Evolutionary conservation across 2,888 invertebrate species (phyloP), one percentile per base, ranked within the genome.

Genomic region (Copidosoma aretas): DNA sequence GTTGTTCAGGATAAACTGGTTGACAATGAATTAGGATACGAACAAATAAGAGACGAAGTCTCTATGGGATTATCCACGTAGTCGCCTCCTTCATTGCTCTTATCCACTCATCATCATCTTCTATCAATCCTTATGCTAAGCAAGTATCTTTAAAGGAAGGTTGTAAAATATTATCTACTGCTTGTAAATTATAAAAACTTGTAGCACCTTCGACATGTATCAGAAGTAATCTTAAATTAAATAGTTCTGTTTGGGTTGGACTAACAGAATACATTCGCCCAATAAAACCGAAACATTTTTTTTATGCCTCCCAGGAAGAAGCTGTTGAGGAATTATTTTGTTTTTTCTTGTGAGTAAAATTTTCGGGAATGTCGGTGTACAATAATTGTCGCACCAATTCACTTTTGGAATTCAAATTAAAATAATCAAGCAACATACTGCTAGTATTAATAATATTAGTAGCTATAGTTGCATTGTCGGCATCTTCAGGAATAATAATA

Each of bases 141-240:
- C 60, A 66, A n/a, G 70, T 19, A 5, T 65, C 64, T 19, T 60
- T 22, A 51, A 70, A 72, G 8, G 75, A 78, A 1, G 60, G 39
- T 65, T 73, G 73, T 12, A 73, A 51, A 25, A 60, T 63, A 32
- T 75, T 77, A 60, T 79, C 63, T 3, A 77, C 74, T 4, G 76
- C 80, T 64, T 66, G 66, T 15, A 80, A 32, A 68, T 76, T 53
- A 39, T 74, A 65, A 68, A 73, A 79, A 64, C 68, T 73, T 32
- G 63, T 74, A 10, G 76, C 74, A 17, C 78, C 78, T 64, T 70
- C 71, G 0, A 78, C 71, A 59, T 75, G 70, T 10, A 75, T 71
- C 10, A 80, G 70, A 1, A 80, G 58, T 8, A 80, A 58, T 56
- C 79, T 62, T 0, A 81, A 61, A 67, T 75, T 73, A 67, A 71